Base-by-base conservation (phyloP, 2,113 vertebrate genomes). In the Rhinoderma darwinii region DNA sequence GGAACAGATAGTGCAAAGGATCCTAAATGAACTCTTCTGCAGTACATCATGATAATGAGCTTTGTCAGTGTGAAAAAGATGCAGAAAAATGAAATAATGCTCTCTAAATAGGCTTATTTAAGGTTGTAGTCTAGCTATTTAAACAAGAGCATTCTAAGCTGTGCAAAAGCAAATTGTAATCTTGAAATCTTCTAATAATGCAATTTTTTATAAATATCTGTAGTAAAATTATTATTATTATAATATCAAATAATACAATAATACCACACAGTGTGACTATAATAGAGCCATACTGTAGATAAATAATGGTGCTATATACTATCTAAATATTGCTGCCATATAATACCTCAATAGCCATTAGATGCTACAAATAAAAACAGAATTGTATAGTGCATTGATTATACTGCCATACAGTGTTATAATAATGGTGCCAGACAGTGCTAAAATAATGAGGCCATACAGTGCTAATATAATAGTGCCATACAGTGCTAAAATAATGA, bases 61-160 rank as follows among this genome's bases (percentile, higher is more conserved):
- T 92, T 91, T 93, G 92, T 90, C 92, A 92, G 90, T 90, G 89
- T 90, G 86, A 90, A 90, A 90, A 88, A 89, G 90, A 66, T 88
- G 88, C 87, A 87, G 86, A 27, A 92, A 90, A 89, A 82, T 82
- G 68, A 74, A 82, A 82, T 74, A 68, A 87, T 47, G 68, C 66
- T 74, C 59, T 82, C 56, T 41, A 68, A 82, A 73, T 41, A 37
- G 39, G 63, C 59, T 68, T 68, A n/a, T 61, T 77, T 50, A 41
- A 73, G 44, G 70, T 73, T 73, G 73, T n/a, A 86, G 80, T 32
- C 66, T 37, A 70, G 66, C 68, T 32, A 43, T 44, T 74, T 18
- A 87, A 30, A 59, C 18, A 37, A 80, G 59, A 41, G 56, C 61
- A 47, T 86, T 56, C 9, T 79, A 35, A 11, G 22, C 41, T 6